Evolutionary conservation across 35 echinoderm and acorn worm genomes (phyloP).

Genomic region (Lytechinus pictus): DNA sequence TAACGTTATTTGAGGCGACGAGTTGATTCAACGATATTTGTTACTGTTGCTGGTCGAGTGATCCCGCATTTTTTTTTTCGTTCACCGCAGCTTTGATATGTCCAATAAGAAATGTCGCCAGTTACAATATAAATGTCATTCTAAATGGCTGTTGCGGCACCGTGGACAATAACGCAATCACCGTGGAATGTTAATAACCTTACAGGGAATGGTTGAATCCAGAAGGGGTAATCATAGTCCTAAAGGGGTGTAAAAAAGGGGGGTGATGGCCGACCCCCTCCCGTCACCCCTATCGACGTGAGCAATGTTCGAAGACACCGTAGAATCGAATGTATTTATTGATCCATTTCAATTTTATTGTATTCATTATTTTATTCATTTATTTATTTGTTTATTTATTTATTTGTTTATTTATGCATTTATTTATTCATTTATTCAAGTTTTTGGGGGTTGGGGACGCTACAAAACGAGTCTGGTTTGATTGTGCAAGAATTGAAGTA

Average conservation of each 20-base stretch:
- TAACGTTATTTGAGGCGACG: not conserved
- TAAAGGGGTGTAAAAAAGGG: not conserved
- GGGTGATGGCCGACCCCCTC: not conserved
- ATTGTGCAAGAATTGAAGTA: not conserved
- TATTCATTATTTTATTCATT: too few relatives aligned
- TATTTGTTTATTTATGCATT: too few relatives aligned
- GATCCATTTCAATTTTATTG: too few relatives aligned
- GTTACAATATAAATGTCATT: constrained; percentile 30
- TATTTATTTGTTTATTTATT: too few relatives aligned
- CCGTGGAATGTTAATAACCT: constrained; percentile 5
- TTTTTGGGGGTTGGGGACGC: not conserved
- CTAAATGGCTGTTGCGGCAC: not conserved
- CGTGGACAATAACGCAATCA: constrained; percentile 32
- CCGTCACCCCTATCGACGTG: not conserved
- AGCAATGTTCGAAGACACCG: not conserved
- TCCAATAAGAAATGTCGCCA: constrained; percentile 36
- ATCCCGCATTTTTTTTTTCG: not conserved
- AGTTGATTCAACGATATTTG: constrained; percentile 12
- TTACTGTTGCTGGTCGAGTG: not conserved
- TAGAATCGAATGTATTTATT: not conserved
- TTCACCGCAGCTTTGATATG: not conserved
- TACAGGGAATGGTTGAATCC: not conserved
- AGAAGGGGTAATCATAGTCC: not conserved
- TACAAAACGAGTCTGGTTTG: not conserved
- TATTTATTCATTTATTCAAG: too few relatives aligned